A percentile compares a stretch with the other conserved stretches of the same genome.
These are phyloP conservation scores for Lithophane semibrunnea DNA, from an alignment of 2,888 invertebrate species.

Conservation along the genomic window DNA sequence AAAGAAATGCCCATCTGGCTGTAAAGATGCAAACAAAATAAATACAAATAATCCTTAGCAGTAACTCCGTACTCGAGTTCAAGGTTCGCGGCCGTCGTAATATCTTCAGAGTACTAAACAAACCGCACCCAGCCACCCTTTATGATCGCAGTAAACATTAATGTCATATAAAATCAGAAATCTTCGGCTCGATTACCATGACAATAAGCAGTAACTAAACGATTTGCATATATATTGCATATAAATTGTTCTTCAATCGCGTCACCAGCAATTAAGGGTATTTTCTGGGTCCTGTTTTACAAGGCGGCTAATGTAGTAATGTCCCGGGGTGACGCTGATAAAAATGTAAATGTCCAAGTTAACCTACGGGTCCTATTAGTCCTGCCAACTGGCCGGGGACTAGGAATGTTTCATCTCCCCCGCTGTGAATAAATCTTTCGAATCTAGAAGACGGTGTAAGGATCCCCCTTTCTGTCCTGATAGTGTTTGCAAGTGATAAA, in stretches of 20 bases:
- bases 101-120: constrained; percentile 52
- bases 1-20: background rate
- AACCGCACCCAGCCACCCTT: constrained; percentile 59
- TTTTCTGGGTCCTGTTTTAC: constrained; percentile 77
- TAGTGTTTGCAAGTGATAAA: constrained; percentile 72
- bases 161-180: constrained; percentile 59
- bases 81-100: constrained; percentile 49
- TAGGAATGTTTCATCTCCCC: constrained; percentile 77
- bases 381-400: constrained; percentile 71
- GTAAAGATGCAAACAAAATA: constrained; percentile 24
- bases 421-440: constrained; percentile 81
- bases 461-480: constrained; percentile 63
- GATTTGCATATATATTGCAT: constrained; percentile 87
- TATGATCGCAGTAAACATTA: constrained; percentile 58
- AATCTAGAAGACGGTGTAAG: constrained; percentile 71
- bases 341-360: constrained; percentile 79
- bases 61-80: constrained; percentile 44
- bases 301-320: constrained; percentile 75
- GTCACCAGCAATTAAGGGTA: constrained; percentile 80
- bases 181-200: constrained; percentile 67
- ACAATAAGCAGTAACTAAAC: constrained; percentile 72
- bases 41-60: constrained; percentile 22
- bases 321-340: constrained; percentile 73
- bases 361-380: constrained; percentile 75
- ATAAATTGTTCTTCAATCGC: constrained; percentile 79